A percentile compares a stretch with the other conserved stretches of the same genome.
Evolutionary conservation across 2,797 vertebrate species (phyloP).

Genomic region (Scyliorhinus canicula): DNA sequence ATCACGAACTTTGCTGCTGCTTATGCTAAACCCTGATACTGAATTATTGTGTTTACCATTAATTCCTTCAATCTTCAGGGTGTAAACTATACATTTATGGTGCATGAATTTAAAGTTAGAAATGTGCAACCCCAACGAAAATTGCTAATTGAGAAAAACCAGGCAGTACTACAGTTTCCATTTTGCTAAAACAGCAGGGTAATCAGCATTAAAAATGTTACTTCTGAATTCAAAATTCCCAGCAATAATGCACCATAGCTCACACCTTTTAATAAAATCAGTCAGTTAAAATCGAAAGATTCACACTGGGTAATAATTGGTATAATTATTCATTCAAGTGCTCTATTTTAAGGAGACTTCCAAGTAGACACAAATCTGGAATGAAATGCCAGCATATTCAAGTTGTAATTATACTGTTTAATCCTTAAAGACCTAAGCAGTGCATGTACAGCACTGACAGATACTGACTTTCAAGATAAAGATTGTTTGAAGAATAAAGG

Average conservation of each 20-base stretch:
- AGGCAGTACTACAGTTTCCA: neutral
- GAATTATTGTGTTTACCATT: neutral
- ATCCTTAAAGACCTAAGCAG: neutral
- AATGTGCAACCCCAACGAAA: neutral
- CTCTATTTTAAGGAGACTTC: neutral
- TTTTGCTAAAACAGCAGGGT: neutral
- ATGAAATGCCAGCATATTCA: neutral
- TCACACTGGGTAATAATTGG: neutral
- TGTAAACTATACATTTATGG: neutral
- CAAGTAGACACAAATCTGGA: neutral
- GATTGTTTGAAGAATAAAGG: too few species aligned
- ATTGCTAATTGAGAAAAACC: neutral
- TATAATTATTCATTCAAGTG: slow-evolving; percentile 9
- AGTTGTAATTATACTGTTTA: neutral
- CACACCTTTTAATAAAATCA: slow-evolving; percentile 20
- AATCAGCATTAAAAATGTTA: neutral
- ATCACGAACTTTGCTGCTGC: neutral
- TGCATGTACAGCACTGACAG: neutral
- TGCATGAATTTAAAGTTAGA: neutral
- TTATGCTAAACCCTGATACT: neutral
- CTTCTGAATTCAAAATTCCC: too few species aligned
- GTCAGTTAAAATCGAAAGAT: neutral
- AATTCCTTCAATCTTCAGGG: neutral
- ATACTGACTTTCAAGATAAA: too few species aligned
- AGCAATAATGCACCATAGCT: neutral